Evolutionary conservation across 2,888 invertebrate genomes (phyloP), one percentile per base, ranked within the genome.

Genomic region (Drosophila mayaguana): DNA sequence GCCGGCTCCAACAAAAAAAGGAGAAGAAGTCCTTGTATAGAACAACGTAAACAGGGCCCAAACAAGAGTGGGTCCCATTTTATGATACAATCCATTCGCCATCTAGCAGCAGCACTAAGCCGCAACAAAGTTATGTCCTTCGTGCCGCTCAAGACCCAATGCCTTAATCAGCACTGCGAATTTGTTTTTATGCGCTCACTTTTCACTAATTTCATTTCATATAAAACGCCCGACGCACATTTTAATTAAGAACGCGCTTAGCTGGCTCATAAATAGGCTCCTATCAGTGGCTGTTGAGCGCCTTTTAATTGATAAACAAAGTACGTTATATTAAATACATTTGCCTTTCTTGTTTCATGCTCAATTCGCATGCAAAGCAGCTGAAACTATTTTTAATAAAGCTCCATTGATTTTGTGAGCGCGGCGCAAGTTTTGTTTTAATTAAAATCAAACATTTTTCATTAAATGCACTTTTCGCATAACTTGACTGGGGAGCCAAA

Each of bases 141-240:
- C 61, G 64, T 51, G 63, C 57, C 5, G 14, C 43, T 45, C 28
- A 38, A 59, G 45, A 18, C 38, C 14, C 42, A n/a, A 63, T 45
- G 46, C 42, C 64, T 48, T 57, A 38, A 36, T 50, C 46, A 53
- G 53, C 48, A 16, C 66, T 59, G 53, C 32, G 57, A 40, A 38
- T 43, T 57, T 20, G 20, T 54, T 68, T 80, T 78, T 66, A 78
- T 67, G 60, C 7, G 59, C 63, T 75, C 66, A 63, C 78, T 87
- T 81, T 83, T 72, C 59, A 75, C 79, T 76, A 81, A 72, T 76
- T 87, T 84, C 7, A 81, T 81, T 83, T 78, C 57, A 80, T 69
- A 71, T 68, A 20, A 68, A 84, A 72, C 34, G 50, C 51, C 12
- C 40, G 46, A 34, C 34, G 18, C 46, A 43, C 20, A 51, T 66